Conservation (phyloP, 2,888 invertebrate genomes). For the Cataglyphis cursor region DNA sequence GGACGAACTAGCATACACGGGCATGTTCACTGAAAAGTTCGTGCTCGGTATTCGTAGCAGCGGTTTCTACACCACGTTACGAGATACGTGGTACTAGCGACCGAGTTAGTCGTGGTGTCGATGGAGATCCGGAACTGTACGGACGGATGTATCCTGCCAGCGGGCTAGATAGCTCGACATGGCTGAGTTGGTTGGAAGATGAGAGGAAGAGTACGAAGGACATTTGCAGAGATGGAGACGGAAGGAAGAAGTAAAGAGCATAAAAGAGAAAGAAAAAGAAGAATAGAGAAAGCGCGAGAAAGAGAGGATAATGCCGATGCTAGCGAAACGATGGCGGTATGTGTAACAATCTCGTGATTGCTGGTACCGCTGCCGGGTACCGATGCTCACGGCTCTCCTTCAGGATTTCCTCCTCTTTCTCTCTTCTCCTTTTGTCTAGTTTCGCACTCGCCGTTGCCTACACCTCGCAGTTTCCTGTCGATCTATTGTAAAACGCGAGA, state of each 20-base stretch:
- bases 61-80: conserved; percentile 32
- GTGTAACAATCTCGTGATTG: conserved; percentile 82
- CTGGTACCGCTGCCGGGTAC: conserved; percentile 79
- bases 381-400: conserved; percentile 75
- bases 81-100: conserved; percentile 54
- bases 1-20: conserved; percentile 33
- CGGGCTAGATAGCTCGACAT: conserved; percentile 62
- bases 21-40: conserved; percentile 60
- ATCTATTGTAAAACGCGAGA: conserved; percentile 26
- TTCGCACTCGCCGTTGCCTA: conserved; percentile 45
- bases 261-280: background rate
- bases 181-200: conserved; percentile 62
- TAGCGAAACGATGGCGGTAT: conserved; percentile 76
- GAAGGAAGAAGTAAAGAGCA: background rate
- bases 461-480: conserved; percentile 36
- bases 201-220: conserved; percentile 58
- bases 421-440: conserved; percentile 43
- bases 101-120: conserved; percentile 57
- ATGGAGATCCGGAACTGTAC: conserved; percentile 66
- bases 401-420: conserved; percentile 59
- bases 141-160: conserved; percentile 71
- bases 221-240: background rate
- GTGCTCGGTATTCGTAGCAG: conserved; percentile 68
- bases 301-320: conserved; percentile 66
- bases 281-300: background rate